phyloP scores from a whole-genome alignment of 2,797 vertebrate genomes.

The Chiroxiphia lanceolata region DNA sequence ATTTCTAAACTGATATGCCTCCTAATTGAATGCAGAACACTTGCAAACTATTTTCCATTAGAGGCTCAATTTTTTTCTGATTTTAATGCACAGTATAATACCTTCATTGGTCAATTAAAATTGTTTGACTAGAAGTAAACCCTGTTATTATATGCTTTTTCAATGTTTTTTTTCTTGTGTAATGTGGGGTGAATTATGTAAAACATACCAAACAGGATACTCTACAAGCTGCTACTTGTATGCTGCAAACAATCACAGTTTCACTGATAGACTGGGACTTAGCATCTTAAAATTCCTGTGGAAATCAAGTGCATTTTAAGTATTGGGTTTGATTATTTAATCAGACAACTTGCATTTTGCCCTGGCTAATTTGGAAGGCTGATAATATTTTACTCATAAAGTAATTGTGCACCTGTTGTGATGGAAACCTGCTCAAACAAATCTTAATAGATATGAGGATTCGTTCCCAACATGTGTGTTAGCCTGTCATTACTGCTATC shows the following conservation, averaged over 20 bases:
- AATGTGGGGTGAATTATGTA: slow-evolving; percentile 67
- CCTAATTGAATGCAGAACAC: slow-evolving; percentile 61
- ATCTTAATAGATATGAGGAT: slow-evolving; percentile 73
- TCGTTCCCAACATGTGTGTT: slow-evolving; percentile 57
- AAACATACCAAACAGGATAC: slow-evolving; percentile 63
- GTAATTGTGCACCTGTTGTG: slow-evolving; percentile 86
- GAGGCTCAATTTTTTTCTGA: slow-evolving; percentile 6
- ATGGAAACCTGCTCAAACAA: slow-evolving; percentile 79
- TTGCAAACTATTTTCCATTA: slow-evolving; percentile 57
- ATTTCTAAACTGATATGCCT: slow-evolving; percentile 57
- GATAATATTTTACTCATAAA: slow-evolving; percentile 86
- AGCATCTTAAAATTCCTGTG: slow-evolving; percentile 78
- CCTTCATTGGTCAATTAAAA: slow-evolving; percentile 59
- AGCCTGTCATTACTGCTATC: slow-evolving; percentile 57
- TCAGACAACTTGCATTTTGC: slow-evolving; percentile 83
- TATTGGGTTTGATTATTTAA: slow-evolving; percentile 84
- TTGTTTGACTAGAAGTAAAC: slow-evolving; percentile 60
- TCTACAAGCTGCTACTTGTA: slow-evolving; percentile 64
- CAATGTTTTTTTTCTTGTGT: slow-evolving; percentile 50
- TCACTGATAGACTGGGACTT: slow-evolving; percentile 69
- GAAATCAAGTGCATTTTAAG: slow-evolving; percentile 84
- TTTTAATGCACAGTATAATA: slow-evolving; percentile 50
- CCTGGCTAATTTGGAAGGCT: slow-evolving; percentile 81
- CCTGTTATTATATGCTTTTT: slow-evolving; percentile 62
- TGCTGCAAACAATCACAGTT: slow-evolving; percentile 73